These are phyloP conservation scores for Tautogolabrus adspersus DNA, from an alignment of 2,113 vertebrate genomes.

Conservation along the genomic window DNA sequence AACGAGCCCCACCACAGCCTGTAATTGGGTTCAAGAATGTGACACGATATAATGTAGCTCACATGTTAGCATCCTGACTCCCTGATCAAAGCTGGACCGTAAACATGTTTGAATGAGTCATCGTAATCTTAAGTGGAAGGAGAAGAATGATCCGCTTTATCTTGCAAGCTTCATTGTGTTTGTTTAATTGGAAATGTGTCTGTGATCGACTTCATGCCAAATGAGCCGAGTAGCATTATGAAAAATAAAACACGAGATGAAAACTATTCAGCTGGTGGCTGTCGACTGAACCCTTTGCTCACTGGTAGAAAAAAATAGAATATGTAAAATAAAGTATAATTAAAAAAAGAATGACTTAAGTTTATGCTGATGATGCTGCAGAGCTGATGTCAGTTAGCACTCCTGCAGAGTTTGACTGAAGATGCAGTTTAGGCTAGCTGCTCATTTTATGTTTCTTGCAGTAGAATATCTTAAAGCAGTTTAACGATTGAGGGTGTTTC, in stretches of 20 bases:
- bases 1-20: background rate
- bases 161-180: background rate
- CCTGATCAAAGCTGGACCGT: constrained; percentile 9
- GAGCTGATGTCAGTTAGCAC: too few species aligned
- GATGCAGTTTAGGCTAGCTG: too few species aligned
- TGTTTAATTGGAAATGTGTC: background rate
- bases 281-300: too few species aligned
- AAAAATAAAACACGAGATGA: background rate
- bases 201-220: background rate
- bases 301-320: too few species aligned
- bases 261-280: background rate
- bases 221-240: background rate
- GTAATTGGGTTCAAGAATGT: constrained; percentile 31
- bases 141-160: constrained; percentile 19
- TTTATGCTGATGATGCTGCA: too few species aligned
- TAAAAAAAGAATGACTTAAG: too few species aligned
- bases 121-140: background rate
- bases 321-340: too few species aligned
- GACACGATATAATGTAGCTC: background rate
- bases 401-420: too few species aligned
- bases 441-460: too few species aligned
- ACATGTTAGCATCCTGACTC: background rate
- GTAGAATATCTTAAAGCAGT: too few species aligned
- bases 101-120: background rate
- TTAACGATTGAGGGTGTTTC: too few species aligned